Evolutionary conservation across 2,888 invertebrate species (phyloP).

Genomic region (Epicampocera succincta): DNA sequence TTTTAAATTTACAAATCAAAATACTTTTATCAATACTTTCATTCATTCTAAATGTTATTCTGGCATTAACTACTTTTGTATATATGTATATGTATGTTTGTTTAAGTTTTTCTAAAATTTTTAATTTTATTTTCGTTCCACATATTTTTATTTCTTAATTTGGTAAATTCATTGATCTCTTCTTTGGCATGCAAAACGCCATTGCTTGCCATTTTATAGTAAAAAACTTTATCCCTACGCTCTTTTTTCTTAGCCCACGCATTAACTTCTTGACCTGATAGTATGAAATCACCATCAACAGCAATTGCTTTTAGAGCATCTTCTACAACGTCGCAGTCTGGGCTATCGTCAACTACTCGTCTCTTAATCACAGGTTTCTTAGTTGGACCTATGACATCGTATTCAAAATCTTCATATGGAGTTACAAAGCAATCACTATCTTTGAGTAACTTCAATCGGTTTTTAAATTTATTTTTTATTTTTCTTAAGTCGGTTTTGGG

Average conservation of each 20-base stretch:
- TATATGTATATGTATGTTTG: too few species aligned
- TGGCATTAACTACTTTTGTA: too few species aligned
- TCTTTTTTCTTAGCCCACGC: conserved; percentile 72
- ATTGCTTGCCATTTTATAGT: conserved; percentile 71
- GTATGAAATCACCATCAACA: conserved; percentile 72
- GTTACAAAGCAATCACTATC: conserved; percentile 73
- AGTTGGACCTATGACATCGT: conserved; percentile 69
- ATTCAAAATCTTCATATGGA: conserved; percentile 74
- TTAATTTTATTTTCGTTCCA: conserved; percentile 77
- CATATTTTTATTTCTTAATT: conserved; percentile 73
- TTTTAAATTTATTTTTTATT: conserved; percentile 54
- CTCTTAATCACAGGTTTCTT: conserved; percentile 73
- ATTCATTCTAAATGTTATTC: too few species aligned
- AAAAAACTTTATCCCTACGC: conserved; percentile 72
- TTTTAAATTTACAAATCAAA: too few species aligned
- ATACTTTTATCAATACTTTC: neutral
- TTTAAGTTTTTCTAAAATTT: conserved; percentile 59
- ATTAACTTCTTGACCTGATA: conserved; percentile 71
- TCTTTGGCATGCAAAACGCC: conserved; percentile 70
- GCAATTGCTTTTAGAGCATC: conserved; percentile 61
- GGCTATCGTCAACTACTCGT: conserved; percentile 66
- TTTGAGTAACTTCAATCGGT: conserved; percentile 72
- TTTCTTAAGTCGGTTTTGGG: neutral
- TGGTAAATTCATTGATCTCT: conserved; percentile 74
- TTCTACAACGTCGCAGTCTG: neutral